Base-by-base conservation (phyloP, 2,113 vertebrate species). In the Apeltes quadracus region DNA sequence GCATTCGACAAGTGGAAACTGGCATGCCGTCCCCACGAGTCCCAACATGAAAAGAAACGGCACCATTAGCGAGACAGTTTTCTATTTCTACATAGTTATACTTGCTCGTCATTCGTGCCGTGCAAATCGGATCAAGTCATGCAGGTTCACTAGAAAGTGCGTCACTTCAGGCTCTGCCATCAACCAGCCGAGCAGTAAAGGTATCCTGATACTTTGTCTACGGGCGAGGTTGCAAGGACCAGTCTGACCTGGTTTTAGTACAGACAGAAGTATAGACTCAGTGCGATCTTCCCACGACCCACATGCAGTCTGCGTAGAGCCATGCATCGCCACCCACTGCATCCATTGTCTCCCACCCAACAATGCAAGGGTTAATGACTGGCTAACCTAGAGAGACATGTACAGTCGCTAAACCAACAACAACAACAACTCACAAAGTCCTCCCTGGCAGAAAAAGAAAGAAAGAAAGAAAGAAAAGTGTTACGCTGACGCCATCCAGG, bases 401-500 rank as follows among this genome's bases (percentile, higher is more conserved):
- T 16, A 83, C n/a, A n/a, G n/a, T n/a, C n/a, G 75, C 76, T 74
- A 82, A 83, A 86, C 83, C 73, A 91, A 85, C 76, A 70, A 84
- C 48, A 87, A 84, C 61, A 90, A 88, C 75, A 69, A 75, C 64
- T 62, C 71, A 77, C 80, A 84, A 72, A 81, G 71, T 71, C 75
- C 10, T 62, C 84, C 75, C 74, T 72, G 79, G 67, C 10, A 5
- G 23, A 54, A 75, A 87, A 70, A 41, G 39, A 14, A 39, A 69
- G 12, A 64, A 41, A 32, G 46, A 89, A 70, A 46, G 7, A 46
- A 46, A 48, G 20, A 57, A 51, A 64, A 72, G 67, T 75, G 75
- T 88, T 84, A 90, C 89, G 84, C 87, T 91, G 90, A 92, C 89
- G 91, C 82, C 92, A 93, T 91, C 85, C 88, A 81, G 67, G 61